Evolutionary conservation across 2,797 vertebrate species (phyloP).

Genomic region (Anguilla megastoma): DNA sequence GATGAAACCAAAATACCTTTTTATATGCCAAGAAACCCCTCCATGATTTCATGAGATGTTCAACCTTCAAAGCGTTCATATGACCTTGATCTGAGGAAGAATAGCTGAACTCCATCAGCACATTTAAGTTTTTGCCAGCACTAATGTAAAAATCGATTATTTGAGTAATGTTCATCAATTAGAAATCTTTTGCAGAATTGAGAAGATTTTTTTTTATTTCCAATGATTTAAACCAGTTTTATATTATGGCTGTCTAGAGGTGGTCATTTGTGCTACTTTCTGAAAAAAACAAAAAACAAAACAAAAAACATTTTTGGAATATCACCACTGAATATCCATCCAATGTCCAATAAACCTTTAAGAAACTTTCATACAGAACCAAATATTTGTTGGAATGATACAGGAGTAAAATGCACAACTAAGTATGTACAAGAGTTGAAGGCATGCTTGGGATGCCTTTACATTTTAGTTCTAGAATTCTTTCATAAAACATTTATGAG

Average conservation of each 20-base stretch:
- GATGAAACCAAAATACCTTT: background rate
- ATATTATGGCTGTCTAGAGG: background rate
- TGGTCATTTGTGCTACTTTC: background rate
- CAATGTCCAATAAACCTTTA: background rate
- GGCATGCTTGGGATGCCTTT: background rate
- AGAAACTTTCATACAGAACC: background rate
- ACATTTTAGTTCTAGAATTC: background rate
- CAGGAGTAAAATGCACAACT: background rate
- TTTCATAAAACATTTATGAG: slow-evolving; percentile 3
- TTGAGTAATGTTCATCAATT: background rate
- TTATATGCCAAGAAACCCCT: background rate
- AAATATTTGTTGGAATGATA: background rate
- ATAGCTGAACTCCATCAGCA: background rate
- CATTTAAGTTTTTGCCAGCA: background rate
- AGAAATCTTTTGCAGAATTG: background rate
- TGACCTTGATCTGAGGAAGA: background rate
- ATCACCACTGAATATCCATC: background rate
- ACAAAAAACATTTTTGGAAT: background rate
- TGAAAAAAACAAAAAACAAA: background rate
- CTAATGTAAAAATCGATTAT: background rate
- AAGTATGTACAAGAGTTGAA: background rate
- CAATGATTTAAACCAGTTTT: background rate
- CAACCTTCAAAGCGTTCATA: background rate
- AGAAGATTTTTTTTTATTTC: background rate
- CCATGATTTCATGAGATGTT: background rate